Conservation (phyloP, 2,113 vertebrate genomes). For the Cariama cristata region DNA sequence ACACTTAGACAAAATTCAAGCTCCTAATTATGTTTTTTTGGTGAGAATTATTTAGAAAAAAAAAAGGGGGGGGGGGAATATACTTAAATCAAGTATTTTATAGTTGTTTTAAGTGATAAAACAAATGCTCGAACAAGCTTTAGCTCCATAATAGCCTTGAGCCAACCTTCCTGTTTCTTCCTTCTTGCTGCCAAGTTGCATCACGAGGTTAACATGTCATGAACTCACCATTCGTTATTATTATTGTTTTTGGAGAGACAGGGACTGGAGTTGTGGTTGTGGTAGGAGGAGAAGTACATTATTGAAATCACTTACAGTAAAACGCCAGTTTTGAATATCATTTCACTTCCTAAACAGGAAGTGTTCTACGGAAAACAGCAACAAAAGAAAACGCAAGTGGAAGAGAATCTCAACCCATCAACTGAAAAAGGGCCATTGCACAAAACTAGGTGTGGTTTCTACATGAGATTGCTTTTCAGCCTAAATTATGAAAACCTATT, state of each 20-base stretch:
- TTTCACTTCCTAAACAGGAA: slow-evolving; percentile 59
- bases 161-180: slow-evolving; percentile 25
- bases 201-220: not conserved
- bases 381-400: not conserved
- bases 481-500: not conserved
- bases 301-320: slow-evolving; percentile 64
- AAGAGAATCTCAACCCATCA: not conserved
- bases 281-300: slow-evolving; percentile 18
- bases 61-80: not conserved
- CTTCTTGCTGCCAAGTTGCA: slow-evolving; percentile 15
- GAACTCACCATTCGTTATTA: slow-evolving; percentile 22
- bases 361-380: slow-evolving; percentile 1
- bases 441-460: not conserved
- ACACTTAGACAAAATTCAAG: not conserved
- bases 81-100: not conserved
- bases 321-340: slow-evolving; percentile 22
- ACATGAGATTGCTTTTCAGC: not conserved
- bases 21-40: not conserved
- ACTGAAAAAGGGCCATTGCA: not conserved
- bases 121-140: not conserved
- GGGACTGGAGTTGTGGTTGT: slow-evolving; percentile 20
- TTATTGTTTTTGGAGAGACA: slow-evolving; percentile 44
- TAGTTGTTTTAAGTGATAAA: not conserved
- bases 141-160: not conserved
- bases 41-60: not conserved